Base-by-base conservation (phyloP, 2,113 vertebrate genomes). In the Oplegnathus fasciatus region DNA sequence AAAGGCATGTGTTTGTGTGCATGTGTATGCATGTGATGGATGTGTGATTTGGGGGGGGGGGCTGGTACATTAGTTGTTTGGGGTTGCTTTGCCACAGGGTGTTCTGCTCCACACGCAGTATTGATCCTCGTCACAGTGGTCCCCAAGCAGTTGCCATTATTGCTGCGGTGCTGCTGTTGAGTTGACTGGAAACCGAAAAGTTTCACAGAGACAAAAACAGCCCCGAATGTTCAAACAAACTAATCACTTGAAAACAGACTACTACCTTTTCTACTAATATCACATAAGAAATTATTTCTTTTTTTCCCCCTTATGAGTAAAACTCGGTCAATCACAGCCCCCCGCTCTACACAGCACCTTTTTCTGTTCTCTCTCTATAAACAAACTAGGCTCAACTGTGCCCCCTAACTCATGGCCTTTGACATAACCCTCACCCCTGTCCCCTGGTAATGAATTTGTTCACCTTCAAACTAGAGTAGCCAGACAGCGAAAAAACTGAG, bases 341-440 rank as follows among this genome's bases (percentile, higher is more conserved):
- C 42, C 37, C 14, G 9, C 37, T 70, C 70, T 9, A 30, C 34
- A 67, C 34, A 32, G 42, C 34, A 74, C 18, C 40, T 28, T 54
- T 57, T 46, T 55, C 20, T 62, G 66, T 71, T 73, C 67, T 82
- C 52, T 75, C 50, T 82, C n/a, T 42, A 62, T 57, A 88, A 88
- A 80, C 75, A 84, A 88, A 89, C 75, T 50, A 80, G 64, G 77
- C 90, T 90, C 78, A 87, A 83, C 80, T 88, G 32, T 92, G 88
- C 75, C 85, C 88, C 86, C 64, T 84, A 85, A 89, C 83, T 85
- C 62, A 40, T 78, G 76, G 87, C 78, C 84, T 85, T 82, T 91
- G 86, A 91, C 89, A 88, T 82, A 77, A 78, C 71, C 70, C 57
- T 78, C 57, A 87, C 73, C 69, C 61, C 55, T 54, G 58, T 67